Conservation (phyloP, 2,888 invertebrate genomes). For the Ceratothoa steindachneri region DNA sequence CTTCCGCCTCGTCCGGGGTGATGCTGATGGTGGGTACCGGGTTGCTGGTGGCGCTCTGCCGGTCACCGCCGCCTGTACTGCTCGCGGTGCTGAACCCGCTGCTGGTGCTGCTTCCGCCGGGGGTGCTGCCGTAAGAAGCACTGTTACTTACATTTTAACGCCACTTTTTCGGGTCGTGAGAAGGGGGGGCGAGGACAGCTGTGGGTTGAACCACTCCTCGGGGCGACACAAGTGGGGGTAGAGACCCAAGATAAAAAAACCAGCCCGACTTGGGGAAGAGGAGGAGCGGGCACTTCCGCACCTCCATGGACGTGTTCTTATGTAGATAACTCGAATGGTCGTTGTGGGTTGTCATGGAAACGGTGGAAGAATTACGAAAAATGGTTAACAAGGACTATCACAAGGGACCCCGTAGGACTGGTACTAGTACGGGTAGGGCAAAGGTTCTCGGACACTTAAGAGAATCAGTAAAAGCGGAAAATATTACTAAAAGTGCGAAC, state of each 20-base stretch:
- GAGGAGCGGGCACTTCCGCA: too few species aligned
- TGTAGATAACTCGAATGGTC: too few species aligned
- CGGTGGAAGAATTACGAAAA: too few species aligned
- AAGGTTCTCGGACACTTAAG: too few species aligned
- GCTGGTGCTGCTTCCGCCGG: conserved; percentile 29
- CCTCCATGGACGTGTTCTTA: too few species aligned
- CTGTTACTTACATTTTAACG: background rate
- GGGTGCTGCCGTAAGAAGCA: background rate
- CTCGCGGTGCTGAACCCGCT: conserved; percentile 23
- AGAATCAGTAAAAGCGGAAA: too few species aligned
- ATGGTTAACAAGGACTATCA: too few species aligned
- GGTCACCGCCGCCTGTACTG: background rate
- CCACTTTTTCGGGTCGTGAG: background rate
- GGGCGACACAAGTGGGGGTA: background rate
- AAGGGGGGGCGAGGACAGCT: background rate
- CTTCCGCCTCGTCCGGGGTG: conserved; percentile 37
- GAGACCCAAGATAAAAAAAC: conserved; percentile 6
- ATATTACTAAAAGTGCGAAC: too few species aligned
- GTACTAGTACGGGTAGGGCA: too few species aligned
- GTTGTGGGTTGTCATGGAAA: too few species aligned
- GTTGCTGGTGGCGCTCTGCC: background rate
- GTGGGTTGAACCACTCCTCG: background rate
- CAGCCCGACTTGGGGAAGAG: too few species aligned
- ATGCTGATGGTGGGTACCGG: conserved; percentile 23
- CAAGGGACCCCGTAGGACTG: too few species aligned